Evolutionary conservation across 2,888 invertebrate genomes (phyloP), one percentile per base, ranked within the genome.

Genomic region (Hydraecia micacea): DNA sequence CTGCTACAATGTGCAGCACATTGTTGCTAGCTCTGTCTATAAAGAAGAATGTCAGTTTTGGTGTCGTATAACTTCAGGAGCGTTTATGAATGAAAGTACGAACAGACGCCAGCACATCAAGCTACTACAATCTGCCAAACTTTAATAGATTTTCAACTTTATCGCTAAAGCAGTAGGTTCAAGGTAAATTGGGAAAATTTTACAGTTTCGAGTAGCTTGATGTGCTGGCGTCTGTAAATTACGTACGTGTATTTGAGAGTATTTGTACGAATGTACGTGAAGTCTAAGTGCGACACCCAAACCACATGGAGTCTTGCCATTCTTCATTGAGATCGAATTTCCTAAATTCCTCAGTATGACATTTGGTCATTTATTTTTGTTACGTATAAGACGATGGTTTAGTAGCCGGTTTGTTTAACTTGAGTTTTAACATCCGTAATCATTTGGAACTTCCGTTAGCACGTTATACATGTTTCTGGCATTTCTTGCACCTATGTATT

Each of bases 381-480:
- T 70, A n/a, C n/a, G n/a, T 36, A 42, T 42, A 15, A 7, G 1
- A 21, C 2, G 32, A 36, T 55, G 21, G 11, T 42, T 55, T 69
- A 8, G 8, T 36, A 55, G 5, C n/a, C 39, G 25, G 76, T 66
- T 63, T 79, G 15, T 32, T n/a, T n/a, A 60, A 52, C 2, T 77
- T 49, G 1, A 6, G 21, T 77, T 49, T 49, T 62, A 81, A 52
- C 21, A 78, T 74, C 42, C 82, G 62, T n/a, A 42, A 39, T 62
- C 25, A 63, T 82, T 42, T 25, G 15, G 39, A 25, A 78, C 28
- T 55, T 63, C 52, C 78, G 62, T n/a, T 18, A 49, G 18, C 28
- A 46, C 32, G 32, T 63, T 15, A 9, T 6, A 39, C 7, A 62
- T 39, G 15, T 49, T 77, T 77, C n/a, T 77, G 21, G 6, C 13